Conservation (phyloP, 1,140 invertebrate genomes). For the Diorhabda elongata region DNA sequence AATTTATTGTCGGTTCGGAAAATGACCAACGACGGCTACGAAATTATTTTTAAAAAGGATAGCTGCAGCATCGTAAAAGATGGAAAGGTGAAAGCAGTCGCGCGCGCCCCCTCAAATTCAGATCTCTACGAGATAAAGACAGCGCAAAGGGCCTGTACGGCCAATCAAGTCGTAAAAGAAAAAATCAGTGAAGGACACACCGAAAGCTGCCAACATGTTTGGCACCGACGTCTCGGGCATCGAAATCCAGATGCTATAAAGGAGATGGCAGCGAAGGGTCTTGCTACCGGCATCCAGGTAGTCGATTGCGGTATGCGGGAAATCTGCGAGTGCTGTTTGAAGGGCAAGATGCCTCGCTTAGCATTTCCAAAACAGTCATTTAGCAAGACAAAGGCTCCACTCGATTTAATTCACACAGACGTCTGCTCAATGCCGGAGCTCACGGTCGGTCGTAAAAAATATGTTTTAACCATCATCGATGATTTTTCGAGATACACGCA, state of each 20-base stretch:
- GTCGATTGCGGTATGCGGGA: constrained; percentile 8
- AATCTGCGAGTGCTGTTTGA: constrained; percentile 24
- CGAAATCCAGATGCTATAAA: constrained; percentile 22
- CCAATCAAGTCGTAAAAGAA: no score
- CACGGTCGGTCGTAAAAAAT: constrained; percentile 34
- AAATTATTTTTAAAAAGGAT: no score
- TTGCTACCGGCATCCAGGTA: constrained; percentile 18
- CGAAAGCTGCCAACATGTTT: constrained; percentile 20
- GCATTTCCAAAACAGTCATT: constrained; percentile 14
- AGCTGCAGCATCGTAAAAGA: no score
- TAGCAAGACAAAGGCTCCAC: constrained; percentile 17
- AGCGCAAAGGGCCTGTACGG: no score
- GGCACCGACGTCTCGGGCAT: constrained; percentile 28
- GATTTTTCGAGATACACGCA: constrained; percentile 41
- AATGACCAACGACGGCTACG: no score
- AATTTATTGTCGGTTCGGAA: no score
- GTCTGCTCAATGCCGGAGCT: constrained; percentile 23
- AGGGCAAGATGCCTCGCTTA: constrained; percentile 26
- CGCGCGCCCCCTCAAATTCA: no score
- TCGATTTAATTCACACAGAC: constrained; percentile 29
- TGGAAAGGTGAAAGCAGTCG: no score
- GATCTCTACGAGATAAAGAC: no score
- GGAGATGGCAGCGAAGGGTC: constrained; percentile 22
- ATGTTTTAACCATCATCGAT: constrained; percentile 46
- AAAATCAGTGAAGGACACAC: not conserved